Evolutionary conservation across 1,140 invertebrate species (phyloP), one percentile per base, ranked within the genome.

Genomic region (Gryon sp.): DNA sequence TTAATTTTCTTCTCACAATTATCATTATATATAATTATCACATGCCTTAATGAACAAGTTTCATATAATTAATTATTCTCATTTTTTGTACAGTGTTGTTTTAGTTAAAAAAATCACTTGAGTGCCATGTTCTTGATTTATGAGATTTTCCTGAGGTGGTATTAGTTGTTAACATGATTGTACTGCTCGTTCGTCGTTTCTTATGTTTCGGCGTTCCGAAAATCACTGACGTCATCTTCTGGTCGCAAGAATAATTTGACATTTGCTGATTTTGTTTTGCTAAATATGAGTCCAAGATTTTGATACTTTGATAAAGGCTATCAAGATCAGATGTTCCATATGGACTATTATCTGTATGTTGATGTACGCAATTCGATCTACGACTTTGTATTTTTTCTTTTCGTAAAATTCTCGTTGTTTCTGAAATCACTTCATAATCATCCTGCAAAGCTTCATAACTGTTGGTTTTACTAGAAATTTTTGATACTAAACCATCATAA

Each of bases 261-360:
- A 1, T 5, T 8, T 46, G 45, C 0, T 43, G 53, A 18, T 30
- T 76, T 4, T 76, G 78, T 18, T 36, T 77, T 0, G 81, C 82
- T 3, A 88, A 24, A 24, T 84, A 88, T 1, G 69, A 76, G 32
- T 89, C 87, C 0, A 88, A 48, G 4, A 81, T 63, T 19, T 77
- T 83, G 11, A 87, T 84, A 5, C 82, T 79, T 14, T 88, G 83
- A 38, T 82, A 84, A 0, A 88, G 76, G 34, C 79, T 83, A 0
- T 84, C 77, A 0, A 84, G 12, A 14, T 89, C 83, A 41, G 78
- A 82, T 18, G 65, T 83, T 0, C 74, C 62, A 15, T 79, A 77
- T 3, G 30, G 46, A 7, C 69, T 41, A 9, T 20, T 9, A 0
- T 53, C 43, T 0, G 19, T 5, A 7, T 15, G 20, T 38, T 41